Conservation (phyloP, 2,888 invertebrate genomes). For the Drosophila recens region DNA sequence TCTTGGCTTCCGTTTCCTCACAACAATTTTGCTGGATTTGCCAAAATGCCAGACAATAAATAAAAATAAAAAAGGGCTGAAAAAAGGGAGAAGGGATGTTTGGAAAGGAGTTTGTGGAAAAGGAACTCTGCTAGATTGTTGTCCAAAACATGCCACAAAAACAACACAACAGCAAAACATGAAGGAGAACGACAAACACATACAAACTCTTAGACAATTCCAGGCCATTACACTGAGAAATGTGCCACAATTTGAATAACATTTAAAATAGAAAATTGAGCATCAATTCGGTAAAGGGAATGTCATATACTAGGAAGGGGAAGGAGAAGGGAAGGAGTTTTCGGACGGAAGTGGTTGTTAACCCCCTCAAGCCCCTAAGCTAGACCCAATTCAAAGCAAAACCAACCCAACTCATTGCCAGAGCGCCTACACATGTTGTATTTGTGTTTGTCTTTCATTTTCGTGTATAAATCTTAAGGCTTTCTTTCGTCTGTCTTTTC, state of each 20-base stretch:
- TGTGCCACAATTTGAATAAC: constrained; percentile 80
- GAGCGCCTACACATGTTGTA: constrained; percentile 56
- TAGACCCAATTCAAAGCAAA: constrained; percentile 3
- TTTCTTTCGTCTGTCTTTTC: constrained; percentile 20
- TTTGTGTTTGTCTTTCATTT: constrained; percentile 16
- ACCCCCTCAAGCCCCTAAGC: constrained; percentile 29
- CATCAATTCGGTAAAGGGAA: constrained; percentile 64
- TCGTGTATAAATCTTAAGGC: constrained; percentile 43
- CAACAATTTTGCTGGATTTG: constrained; percentile 16
- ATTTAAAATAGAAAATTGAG: constrained; percentile 81
- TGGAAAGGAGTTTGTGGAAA: background rate
- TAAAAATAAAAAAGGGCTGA: constrained; percentile 38
- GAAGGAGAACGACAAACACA: background rate
- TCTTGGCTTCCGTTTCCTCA: constrained; percentile 1
- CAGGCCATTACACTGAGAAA: constrained; percentile 80
- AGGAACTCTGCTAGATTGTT: constrained; percentile 8
- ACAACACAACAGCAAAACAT: background rate
- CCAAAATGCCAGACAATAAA: constrained; percentile 73
- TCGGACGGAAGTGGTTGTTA: constrained; percentile 53
- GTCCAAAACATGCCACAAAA: constrained; percentile 26
- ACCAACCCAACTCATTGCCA: constrained; percentile 26
- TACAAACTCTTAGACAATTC: constrained; percentile 65
- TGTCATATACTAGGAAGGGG: background rate
- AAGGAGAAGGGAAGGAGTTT: background rate
- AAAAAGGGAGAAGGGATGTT: background rate